Evolutionary conservation across 2,113 vertebrate species (phyloP).

Genomic region (Narcine bancroftii): DNA sequence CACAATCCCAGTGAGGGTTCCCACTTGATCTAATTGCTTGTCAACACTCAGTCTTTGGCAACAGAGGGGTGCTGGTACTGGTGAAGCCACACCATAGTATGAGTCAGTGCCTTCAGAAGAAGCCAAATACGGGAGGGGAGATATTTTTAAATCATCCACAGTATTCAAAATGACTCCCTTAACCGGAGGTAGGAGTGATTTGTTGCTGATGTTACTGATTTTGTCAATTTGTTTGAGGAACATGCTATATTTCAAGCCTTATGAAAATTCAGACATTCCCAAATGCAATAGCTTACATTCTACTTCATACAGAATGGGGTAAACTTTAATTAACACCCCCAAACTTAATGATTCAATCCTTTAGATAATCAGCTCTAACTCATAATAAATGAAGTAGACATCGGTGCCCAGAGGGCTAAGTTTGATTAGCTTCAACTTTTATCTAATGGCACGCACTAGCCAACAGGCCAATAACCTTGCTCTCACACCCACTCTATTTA

Average conservation of each 20-base stretch:
- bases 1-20: background rate
- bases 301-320: background rate
- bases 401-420: background rate
- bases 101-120: background rate
- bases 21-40: background rate
- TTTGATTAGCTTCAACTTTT: background rate
- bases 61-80: background rate
- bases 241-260: background rate
- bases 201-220: background rate
- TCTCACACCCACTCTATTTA: conserved; percentile 53
- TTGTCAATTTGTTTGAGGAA: background rate
- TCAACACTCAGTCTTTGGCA: background rate
- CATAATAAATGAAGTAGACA: too few relatives aligned
- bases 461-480: conserved; percentile 55
- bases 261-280: too few relatives aligned
- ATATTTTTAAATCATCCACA: background rate
- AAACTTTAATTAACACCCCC: background rate
- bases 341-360: background rate
- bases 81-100: background rate
- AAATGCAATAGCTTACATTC: background rate
- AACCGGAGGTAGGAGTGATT: background rate
- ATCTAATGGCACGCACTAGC: conserved; percentile 51
- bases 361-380: background rate
- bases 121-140: background rate
- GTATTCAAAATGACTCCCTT: background rate